These are phyloP conservation scores for Anneissia japonica DNA, from an alignment of 35 echinoderm and acorn worm genomes.

Conservation along the genomic window DNA sequence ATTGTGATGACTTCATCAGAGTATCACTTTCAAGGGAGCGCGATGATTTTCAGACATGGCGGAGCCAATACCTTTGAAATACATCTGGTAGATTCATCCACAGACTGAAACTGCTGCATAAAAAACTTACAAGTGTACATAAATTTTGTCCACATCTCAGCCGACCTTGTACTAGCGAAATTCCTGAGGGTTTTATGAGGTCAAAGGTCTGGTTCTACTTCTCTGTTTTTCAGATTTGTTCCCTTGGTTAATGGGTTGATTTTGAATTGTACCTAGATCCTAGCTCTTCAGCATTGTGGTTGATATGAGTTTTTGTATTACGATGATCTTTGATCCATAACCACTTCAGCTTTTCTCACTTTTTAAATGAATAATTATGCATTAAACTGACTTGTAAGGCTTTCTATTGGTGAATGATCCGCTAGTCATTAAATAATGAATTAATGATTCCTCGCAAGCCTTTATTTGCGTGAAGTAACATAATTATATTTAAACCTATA, in stretches of 20 bases:
- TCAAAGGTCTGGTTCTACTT: background rate
- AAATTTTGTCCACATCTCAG: background rate
- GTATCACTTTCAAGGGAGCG: background rate
- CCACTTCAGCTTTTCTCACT: background rate
- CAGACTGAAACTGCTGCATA: background rate
- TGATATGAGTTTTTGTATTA: background rate
- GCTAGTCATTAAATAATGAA: background rate
- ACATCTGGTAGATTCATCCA: background rate
- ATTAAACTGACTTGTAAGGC: background rate
- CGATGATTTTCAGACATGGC: background rate
- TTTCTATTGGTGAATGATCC: background rate
- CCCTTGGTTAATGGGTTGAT: background rate
- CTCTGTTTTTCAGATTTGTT: background rate
- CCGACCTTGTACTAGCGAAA: background rate
- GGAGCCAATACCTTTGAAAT: background rate
- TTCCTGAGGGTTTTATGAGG: background rate
- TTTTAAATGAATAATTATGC: background rate
- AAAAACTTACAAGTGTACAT: background rate
- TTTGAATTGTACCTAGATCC: background rate
- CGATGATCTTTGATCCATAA: background rate
- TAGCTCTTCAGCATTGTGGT: background rate
- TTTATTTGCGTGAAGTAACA: too few species aligned
- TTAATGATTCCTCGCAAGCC: too few species aligned
- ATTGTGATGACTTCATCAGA: background rate
- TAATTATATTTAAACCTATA: too few species aligned